phyloP scores from a whole-genome alignment of 2,888 invertebrate genomes.

The Acrocera orbiculus region DNA sequence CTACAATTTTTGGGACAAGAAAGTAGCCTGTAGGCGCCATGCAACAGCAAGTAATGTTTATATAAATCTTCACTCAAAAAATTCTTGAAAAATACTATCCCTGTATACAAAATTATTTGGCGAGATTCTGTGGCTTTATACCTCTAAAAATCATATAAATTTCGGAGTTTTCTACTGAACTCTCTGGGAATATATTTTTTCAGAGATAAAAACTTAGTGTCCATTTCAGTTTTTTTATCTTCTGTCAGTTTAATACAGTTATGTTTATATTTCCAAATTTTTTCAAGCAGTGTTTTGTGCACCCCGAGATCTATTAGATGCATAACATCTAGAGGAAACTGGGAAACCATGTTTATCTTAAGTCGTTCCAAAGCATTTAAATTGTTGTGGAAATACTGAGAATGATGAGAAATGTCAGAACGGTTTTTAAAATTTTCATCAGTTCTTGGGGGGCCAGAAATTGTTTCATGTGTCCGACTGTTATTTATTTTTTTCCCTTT shows the following conservation, averaged over 20 bases:
- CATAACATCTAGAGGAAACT: conserved; percentile 8
- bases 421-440: conserved; percentile 3
- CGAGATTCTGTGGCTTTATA: neutral
- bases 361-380: conserved; percentile 1
- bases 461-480: neutral
- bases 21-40: neutral
- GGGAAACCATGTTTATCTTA: conserved; percentile 2
- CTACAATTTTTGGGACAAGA: neutral
- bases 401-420: neutral
- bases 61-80: neutral
- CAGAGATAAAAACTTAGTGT: neutral
- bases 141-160: no score
- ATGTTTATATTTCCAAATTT: neutral
- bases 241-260: neutral
- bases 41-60: neutral
- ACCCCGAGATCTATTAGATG: conserved; percentile 9
- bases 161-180: conserved; percentile 4
- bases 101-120: neutral
- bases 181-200: conserved; percentile 4
- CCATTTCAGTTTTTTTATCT: neutral
- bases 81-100: neutral
- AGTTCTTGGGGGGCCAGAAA: neutral
- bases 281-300: no score
- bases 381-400: neutral
- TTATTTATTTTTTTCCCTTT: conserved; percentile 1